Evolutionary conservation across 2,888 invertebrate genomes (phyloP).

Genomic region (Caenorhabditis sulstoni): DNA sequence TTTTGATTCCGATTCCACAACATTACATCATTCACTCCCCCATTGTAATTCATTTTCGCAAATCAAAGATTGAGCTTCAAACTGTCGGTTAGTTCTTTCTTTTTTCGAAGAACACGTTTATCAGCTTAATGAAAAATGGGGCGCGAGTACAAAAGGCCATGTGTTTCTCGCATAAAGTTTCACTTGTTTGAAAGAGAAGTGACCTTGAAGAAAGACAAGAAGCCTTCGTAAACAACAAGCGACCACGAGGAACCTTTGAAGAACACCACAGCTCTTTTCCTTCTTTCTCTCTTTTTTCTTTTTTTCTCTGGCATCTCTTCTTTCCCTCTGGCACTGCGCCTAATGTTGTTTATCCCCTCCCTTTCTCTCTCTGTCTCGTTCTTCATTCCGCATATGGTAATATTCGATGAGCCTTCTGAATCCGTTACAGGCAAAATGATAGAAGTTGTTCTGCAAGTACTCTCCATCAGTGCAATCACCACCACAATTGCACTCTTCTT

Average conservation of each 20-base stretch:
- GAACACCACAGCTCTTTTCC: neutral
- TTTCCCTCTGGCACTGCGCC: neutral
- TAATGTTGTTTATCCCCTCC: constrained; percentile 4
- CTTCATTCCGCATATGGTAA: neutral
- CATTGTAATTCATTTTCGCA: no score
- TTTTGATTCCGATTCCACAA: no score
- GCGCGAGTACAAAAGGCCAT: neutral
- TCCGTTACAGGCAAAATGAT: constrained; percentile 12
- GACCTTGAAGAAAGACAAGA: neutral
- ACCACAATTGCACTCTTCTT: constrained; percentile 90
- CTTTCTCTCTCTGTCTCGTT: constrained; percentile 1
- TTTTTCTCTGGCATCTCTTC: neutral
- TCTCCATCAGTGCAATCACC: constrained; percentile 84
- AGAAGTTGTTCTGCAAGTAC: constrained; percentile 67
- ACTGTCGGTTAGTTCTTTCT: no score
- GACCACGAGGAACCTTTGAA: neutral
- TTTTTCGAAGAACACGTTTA: neutral
- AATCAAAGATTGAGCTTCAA: no score
- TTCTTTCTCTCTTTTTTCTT: neutral
- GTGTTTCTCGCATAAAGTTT: neutral
- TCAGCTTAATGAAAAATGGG: neutral
- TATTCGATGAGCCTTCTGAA: neutral
- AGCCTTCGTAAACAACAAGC: neutral
- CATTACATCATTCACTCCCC: no score
- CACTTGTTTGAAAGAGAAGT: neutral